Base-by-base conservation (phyloP, 1,140 invertebrate genomes). In the Acyrthosiphon pisum region DNA sequence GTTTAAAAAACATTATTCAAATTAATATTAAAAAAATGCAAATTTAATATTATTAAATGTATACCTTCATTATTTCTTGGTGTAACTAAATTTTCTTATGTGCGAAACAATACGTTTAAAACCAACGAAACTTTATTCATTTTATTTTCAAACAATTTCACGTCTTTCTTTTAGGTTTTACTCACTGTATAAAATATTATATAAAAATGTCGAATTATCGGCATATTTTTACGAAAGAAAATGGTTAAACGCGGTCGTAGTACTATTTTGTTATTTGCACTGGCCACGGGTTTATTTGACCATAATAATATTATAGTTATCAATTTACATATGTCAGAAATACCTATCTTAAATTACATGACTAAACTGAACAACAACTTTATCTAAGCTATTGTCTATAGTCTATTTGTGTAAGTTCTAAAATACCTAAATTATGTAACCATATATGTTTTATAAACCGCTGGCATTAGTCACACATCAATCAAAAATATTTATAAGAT, bases 401-500 rank as follows among this genome's bases (percentile, higher is more conserved):
- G 30, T 76, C 30, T 76, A n/a, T n/a, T 35, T n/a, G 14, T 76
- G 60, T n/a, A 76, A n/a, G n/a, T 76, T 76, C n/a, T 76, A 18
- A 76, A 76, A 76, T 76, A 76, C 14, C 60, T n/a, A 76, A 76
- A 76, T n/a, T 76, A n/a, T 76, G 60, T n/a, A n/a, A n/a, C n/a
- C 60, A 76, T 76, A 18, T 18, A 20, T n/a, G 14, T 22, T 6
- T 7, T 53, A 53, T 53, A 76, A n/a, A n/a, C 60, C 30, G 8
- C 44, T 46, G 14, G 4, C 6, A n/a, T 76, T 76, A 76, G n/a
- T 18, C n/a, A 76, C 18, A 30, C 11, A 6, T n/a, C 4, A 35
- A 18, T 76, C n/a, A n/a, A n/a, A 76, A 76, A 76, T 76, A 76
- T n/a, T 76, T 76, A 76, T 35, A n/a, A 76, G n/a, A 68, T n/a